Evolutionary conservation across 2,888 invertebrate genomes (phyloP).

Genomic region (Tiliacea citrago): DNA sequence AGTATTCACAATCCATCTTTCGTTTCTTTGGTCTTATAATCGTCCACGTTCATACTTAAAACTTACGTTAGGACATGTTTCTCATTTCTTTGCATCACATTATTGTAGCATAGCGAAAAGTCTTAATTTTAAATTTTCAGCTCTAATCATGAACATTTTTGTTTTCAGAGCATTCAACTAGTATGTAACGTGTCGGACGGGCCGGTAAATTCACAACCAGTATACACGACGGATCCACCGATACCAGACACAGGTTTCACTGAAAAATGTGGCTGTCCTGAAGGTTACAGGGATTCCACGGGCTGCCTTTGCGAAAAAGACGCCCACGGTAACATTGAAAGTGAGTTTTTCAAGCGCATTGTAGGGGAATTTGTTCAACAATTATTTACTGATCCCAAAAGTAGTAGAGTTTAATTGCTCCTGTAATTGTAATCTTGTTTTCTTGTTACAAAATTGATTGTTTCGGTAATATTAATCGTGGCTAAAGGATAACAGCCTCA

Average conservation of each 20-base stretch:
- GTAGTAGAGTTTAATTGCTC: too few relatives aligned
- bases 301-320: slow-evolving; percentile 47
- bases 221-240: slow-evolving; percentile 41
- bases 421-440: too few relatives aligned
- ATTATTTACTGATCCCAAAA: background rate
- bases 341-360: background rate
- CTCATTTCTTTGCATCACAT: background rate
- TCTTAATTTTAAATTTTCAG: background rate
- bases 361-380: background rate
- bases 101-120: background rate
- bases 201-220: slow-evolving; percentile 28
- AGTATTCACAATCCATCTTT: too few relatives aligned
- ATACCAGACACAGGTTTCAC: slow-evolving; percentile 43
- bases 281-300: slow-evolving; percentile 35
- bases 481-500: too few relatives aligned
- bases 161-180: slow-evolving; percentile 42
- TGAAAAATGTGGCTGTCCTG: slow-evolving; percentile 46
- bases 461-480: background rate
- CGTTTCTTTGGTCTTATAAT: too few relatives aligned
- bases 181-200: slow-evolving; percentile 51
- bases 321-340: slow-evolving; percentile 14
- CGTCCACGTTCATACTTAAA: background rate
- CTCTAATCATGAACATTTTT: background rate
- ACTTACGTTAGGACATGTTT: background rate
- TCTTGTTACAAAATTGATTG: too few relatives aligned